These are phyloP conservation scores for Lontra canadensis DNA, from an alignment of 2,113 vertebrate species.

Conservation along the genomic window DNA sequence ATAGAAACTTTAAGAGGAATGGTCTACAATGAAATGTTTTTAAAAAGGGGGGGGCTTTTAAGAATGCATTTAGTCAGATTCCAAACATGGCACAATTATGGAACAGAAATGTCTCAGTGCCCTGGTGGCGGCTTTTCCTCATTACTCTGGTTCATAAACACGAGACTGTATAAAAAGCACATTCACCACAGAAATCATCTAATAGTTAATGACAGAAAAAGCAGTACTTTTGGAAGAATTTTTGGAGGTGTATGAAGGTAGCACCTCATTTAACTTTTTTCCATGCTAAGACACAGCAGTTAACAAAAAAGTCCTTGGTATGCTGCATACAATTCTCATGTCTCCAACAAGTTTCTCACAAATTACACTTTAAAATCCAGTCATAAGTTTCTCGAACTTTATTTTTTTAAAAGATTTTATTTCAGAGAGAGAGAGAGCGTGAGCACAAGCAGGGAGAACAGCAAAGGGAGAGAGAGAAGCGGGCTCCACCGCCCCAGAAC, in stretches of 20 bases:
- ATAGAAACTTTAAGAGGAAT: not conserved
- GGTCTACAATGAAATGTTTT: not conserved
- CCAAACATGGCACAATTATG: not conserved
- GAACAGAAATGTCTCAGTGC: not conserved
- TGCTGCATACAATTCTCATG: not conserved
- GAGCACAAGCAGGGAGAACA: not conserved
- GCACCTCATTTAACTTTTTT: not conserved
- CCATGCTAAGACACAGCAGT: not conserved
- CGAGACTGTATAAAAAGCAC: not conserved
- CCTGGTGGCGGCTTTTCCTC: not conserved
- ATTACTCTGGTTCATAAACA: not conserved
- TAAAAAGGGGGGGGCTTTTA: not conserved
- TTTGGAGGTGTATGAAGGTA: not conserved
- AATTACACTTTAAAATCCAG: not conserved
- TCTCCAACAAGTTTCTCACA: not conserved
- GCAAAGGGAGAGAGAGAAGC: not conserved
- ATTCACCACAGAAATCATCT: not conserved
- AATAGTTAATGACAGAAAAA: not conserved
- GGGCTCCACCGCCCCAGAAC: not conserved
- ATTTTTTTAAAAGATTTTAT: not conserved
- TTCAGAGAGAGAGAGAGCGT: not conserved
- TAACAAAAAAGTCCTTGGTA: not conserved
- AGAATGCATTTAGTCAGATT: not conserved
- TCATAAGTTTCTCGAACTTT: not conserved
- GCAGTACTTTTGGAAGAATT: not conserved